Evolutionary conservation across 2,888 invertebrate species (phyloP).

Genomic region (Xiphydria camelus): DNA sequence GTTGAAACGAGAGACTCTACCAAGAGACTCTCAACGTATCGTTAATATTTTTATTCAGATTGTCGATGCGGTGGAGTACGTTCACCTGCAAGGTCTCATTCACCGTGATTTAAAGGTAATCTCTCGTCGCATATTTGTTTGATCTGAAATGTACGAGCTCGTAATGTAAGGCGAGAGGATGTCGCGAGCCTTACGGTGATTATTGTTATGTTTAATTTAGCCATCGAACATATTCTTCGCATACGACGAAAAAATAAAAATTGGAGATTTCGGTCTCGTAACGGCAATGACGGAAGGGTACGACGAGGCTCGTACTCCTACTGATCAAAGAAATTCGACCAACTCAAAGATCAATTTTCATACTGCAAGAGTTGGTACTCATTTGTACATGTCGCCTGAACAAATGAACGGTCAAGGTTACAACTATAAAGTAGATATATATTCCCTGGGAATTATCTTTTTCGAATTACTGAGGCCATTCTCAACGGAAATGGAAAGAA

Average conservation of each 20-base stretch:
- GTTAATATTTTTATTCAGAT: slow-evolving; percentile 85
- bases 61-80: slow-evolving; percentile 92
- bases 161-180: neutral
- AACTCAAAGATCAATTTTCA: slow-evolving; percentile 54
- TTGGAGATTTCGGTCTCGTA: slow-evolving; percentile 98
- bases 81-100: slow-evolving; percentile 89
- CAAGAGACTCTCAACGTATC: slow-evolving; percentile 57
- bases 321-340: slow-evolving; percentile 39
- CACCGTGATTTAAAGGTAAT: slow-evolving; percentile 94
- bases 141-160: neutral
- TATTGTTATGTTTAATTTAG: slow-evolving; percentile 53
- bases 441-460: slow-evolving; percentile 89
- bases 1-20: slow-evolving; percentile 61
- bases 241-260: slow-evolving; percentile 85
- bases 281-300: slow-evolving; percentile 76
- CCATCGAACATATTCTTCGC: slow-evolving; percentile 94
- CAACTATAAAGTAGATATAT: slow-evolving; percentile 93
- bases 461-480: slow-evolving; percentile 92
- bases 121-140: too few species aligned
- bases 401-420: slow-evolving; percentile 77
- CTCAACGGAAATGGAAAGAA: slow-evolving; percentile 87
- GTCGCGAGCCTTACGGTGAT: neutral
- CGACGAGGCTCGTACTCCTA: slow-evolving; percentile 43
- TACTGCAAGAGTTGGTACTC: slow-evolving; percentile 77
- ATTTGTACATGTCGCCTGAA: slow-evolving; percentile 98